phyloP scores from a whole-genome alignment of 2,113 vertebrate species.

The Albula glossodonta region DNA sequence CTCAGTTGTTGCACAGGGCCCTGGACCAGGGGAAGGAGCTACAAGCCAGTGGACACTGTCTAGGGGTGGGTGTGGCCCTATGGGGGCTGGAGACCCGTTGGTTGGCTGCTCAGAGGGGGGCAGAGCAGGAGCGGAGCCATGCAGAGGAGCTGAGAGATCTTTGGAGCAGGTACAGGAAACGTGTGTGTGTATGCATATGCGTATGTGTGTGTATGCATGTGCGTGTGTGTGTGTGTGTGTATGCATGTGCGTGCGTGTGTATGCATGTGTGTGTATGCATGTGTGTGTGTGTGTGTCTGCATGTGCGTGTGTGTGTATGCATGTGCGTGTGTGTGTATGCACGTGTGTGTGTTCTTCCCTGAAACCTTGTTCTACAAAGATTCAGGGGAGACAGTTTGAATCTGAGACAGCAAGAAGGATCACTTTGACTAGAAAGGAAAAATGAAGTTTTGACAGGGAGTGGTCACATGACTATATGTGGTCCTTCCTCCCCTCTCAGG shows the following conservation, averaged over 20 bases:
- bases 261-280: no score
- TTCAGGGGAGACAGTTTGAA: neutral
- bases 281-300: no score
- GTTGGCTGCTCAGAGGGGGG: conserved; percentile 66
- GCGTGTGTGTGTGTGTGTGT: no score
- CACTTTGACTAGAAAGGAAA: neutral
- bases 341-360: no score
- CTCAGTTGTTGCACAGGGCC: conserved; percentile 66
- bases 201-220: neutral
- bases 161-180: conserved; percentile 69
- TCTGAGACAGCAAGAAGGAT: no score
- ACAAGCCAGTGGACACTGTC: conserved; percentile 54
- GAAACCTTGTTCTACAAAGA: no score
- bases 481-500: conserved; percentile 58
- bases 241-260: no score
- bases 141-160: conserved; percentile 65
- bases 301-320: no score
- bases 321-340: no score
- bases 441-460: neutral
- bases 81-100: conserved; percentile 71
- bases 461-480: neutral
- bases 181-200: no score
- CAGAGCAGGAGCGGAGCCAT: conserved; percentile 60
- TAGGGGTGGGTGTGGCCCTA: conserved; percentile 64
- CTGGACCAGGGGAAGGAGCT: conserved; percentile 73